Base-by-base conservation (phyloP, 2,113 vertebrate genomes). In the Odocoileus virginianus region DNA sequence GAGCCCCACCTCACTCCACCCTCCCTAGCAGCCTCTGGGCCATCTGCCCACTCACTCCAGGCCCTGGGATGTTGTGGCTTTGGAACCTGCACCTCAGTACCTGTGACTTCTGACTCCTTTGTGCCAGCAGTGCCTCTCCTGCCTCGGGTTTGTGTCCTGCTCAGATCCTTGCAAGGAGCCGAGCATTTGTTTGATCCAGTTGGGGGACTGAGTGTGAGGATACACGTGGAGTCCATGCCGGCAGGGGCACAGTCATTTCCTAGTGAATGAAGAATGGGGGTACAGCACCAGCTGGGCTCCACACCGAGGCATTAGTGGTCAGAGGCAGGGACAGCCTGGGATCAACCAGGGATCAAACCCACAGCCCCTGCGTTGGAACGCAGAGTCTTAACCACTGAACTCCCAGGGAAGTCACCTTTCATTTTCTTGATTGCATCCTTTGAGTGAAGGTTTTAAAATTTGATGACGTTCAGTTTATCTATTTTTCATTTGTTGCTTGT, bases 141-240 rank as follows among this genome's bases (percentile, higher is more conserved):
- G 13, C 45, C 47, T 67, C 6, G 0, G n/a, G 33, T 36, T 61
- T 88, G 86, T 19, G 21, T 67, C 33, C n/a, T 19, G 14, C 10
- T 4, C 1, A 7, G 30, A 79, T 7, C 89, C 55, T 81, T 9
- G 30, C 0, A 0, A 52, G 8, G 15, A 6, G 19, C 2, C 7
- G 17, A 23, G 50, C n/a, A 13, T 45, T n/a, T 28, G 64, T 40
- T 57, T 33, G 19, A 7, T 82, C 54, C 13, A 9, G 25, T 10
- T 61, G 76, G 30, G 40, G 10, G 10, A 28, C 19, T 47, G 8
- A 11, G 2, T 9, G 3, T 33, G 19, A 45, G 86, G 9, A 45
- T 19, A 13, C 1, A 1, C 0, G 5, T 28, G 23, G 71, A 25
- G 36, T 50, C 30, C 47, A 40, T 17, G 40, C 61, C 2, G 0